Evolutionary conservation across 2,797 vertebrate genomes (phyloP), one percentile per base, ranked within the genome.

Genomic region (Anolis apletophallus): DNA sequence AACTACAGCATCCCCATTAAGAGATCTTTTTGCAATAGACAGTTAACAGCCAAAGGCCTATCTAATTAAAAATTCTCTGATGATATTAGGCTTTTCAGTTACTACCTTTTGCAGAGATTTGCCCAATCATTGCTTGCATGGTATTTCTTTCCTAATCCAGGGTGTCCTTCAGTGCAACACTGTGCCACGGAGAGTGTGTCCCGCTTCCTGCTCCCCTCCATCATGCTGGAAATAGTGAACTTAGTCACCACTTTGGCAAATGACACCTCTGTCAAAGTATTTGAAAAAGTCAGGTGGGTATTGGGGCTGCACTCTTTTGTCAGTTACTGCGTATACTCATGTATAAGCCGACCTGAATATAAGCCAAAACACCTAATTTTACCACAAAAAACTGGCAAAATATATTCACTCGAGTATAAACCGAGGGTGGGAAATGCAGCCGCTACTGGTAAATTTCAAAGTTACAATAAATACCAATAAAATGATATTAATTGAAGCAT

Each of bases 191-290:
- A 98, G 90, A 97, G 98, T 26, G 97, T 98, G 9, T 98, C 98
- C 67, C 97, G 97, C 80, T 99, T 99, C 93, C 97, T 99, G 34
- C 95, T 99, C 78, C 96, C 98, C 0, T 99, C 98, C 79, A 89
- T 99, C 91, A 94, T 99, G 80, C 95, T 96, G 40, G 98, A 99
- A 93, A 96, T 99, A 54, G 97, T 97, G 82, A 96, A 87, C 86
- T 91, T 99, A 88, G 97, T 98, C 94, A 97, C 94, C 54, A 97
- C 97, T 19, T 95, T 99, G 95, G 98, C 98, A 0, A 97, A 92
- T 2, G 99, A 99, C 88, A 99, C 98, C 55, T 91, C 95, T 11
- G 97, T 99, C 88, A 98, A 98, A 94, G 96, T 98, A n/a, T 99
- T 99, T 89, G 97, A 98, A 93, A 97, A 94, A 94, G 97, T 94